phyloP scores from a whole-genome alignment of 2,888 invertebrate genomes.

The Netelia virgata region DNA sequence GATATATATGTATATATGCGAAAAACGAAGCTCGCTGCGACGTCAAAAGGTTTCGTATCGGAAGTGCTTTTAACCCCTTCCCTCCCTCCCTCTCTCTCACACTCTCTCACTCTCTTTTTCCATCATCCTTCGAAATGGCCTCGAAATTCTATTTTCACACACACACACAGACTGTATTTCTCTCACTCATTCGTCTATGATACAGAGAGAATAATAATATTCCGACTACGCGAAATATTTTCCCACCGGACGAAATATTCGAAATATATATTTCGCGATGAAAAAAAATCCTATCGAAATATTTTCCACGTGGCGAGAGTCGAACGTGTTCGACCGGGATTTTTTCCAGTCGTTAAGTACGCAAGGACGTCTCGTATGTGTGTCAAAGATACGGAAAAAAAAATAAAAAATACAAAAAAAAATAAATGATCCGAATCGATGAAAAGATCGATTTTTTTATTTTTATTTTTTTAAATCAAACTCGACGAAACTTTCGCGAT shows the following conservation, averaged over 20 bases:
- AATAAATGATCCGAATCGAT: neutral
- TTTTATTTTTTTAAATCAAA: neutral
- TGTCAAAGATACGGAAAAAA: neutral
- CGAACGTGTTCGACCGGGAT: too few species aligned
- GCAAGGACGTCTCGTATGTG: neutral
- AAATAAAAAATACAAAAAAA: neutral
- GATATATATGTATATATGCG: too few species aligned
- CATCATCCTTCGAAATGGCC: conserved; percentile 25
- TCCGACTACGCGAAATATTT: too few species aligned
- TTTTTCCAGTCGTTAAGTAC: neutral
- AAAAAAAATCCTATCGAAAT: neutral
- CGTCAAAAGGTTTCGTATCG: conserved; percentile 64
- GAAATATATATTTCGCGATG: too few species aligned
- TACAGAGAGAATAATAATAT: too few species aligned
- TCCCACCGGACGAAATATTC: too few species aligned
- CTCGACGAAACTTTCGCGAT: conserved; percentile 1
- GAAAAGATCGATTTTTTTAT: neutral
- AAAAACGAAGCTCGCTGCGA: conserved; percentile 22
- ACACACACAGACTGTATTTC: too few species aligned
- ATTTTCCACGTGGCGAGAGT: neutral
- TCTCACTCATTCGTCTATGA: too few species aligned
- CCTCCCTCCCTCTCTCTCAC: neutral
- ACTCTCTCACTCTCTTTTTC: neutral
- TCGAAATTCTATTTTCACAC: conserved; percentile 48
- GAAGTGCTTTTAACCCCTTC: conserved; percentile 57